Percentiles rank a stretch among this genome's conserved stretches.
phyloP scores from a whole-genome alignment of 2,113 vertebrate species.

The Takifugu bimaculatus region DNA sequence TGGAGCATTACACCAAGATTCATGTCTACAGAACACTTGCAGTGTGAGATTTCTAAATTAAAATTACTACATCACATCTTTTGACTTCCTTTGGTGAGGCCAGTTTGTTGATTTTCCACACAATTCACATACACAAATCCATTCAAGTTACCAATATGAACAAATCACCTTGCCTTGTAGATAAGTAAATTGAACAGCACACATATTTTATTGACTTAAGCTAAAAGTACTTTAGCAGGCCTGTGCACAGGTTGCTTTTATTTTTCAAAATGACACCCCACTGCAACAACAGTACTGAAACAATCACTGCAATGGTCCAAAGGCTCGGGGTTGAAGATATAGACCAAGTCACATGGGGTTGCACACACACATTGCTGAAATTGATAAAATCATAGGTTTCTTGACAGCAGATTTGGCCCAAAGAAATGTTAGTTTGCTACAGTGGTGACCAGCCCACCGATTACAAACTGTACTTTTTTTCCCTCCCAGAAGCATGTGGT shows the following conservation, averaged over 20 bases:
- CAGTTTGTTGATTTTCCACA: slow-evolving; percentile 38
- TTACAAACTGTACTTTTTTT: slow-evolving; percentile 9
- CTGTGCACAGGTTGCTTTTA: slow-evolving; percentile 50
- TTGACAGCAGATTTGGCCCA: slow-evolving; percentile 46
- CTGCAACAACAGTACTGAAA: slow-evolving; percentile 63
- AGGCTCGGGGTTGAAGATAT: slow-evolving; percentile 54
- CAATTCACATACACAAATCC: slow-evolving; percentile 47
- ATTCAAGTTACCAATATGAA: slow-evolving; percentile 46
- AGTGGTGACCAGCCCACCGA: slow-evolving; percentile 72
- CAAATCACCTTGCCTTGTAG: slow-evolving; percentile 38
- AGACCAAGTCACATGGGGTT: slow-evolving; percentile 59
- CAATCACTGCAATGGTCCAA: slow-evolving; percentile 45
- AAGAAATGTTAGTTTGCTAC: slow-evolving; percentile 30
- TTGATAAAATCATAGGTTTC: slow-evolving; percentile 44
- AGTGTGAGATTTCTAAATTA: slow-evolving; percentile 63
- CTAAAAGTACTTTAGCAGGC: slow-evolving; percentile 54
- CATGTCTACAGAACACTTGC: slow-evolving; percentile 70
- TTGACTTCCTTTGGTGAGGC: slow-evolving; percentile 51
- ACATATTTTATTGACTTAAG: slow-evolving; percentile 44
- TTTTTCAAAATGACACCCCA: slow-evolving; percentile 38
- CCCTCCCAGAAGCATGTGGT: slow-evolving; percentile 20
- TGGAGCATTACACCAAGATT: slow-evolving; percentile 69
- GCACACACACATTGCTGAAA: slow-evolving; percentile 53
- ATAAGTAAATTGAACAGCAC: slow-evolving; percentile 56
- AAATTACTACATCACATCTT: slow-evolving; percentile 60